A percentile compares a stretch with the other conserved stretches of the same genome.
Conservation (phyloP, 2,113 vertebrate species). For the Brachyistius frenatus region DNA sequence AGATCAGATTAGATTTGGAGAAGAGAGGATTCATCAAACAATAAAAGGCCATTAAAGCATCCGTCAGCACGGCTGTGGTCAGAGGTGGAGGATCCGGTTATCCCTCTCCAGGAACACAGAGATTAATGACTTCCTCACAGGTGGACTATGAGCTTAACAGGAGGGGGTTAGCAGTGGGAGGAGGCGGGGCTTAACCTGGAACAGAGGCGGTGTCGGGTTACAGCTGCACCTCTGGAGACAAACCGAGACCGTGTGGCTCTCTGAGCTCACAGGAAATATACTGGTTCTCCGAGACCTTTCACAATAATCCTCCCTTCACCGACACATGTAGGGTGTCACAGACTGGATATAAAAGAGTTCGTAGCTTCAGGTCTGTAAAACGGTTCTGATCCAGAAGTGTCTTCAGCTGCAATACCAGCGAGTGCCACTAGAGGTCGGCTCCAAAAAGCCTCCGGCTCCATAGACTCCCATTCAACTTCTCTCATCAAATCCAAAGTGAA, state of each 20-base stretch:
- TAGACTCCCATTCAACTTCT: no score
- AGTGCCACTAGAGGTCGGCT: no score
- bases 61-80: slow-evolving; percentile 46
- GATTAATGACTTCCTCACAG: slow-evolving; percentile 81
- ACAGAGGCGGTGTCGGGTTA: slow-evolving; percentile 59
- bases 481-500: no score
- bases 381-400: no score
- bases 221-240: slow-evolving; percentile 66
- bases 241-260: slow-evolving; percentile 54
- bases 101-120: slow-evolving; percentile 51
- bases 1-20: slow-evolving; percentile 28
- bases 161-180: slow-evolving; percentile 5
- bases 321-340: not conserved
- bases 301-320: slow-evolving; percentile 42
- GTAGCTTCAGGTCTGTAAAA: no score
- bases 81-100: slow-evolving; percentile 44
- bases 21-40: slow-evolving; percentile 47
- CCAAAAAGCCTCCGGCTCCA: no score
- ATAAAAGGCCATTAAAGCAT: slow-evolving; percentile 62
- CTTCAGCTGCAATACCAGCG: no score
- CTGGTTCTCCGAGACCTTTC: slow-evolving; percentile 62
- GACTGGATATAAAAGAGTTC: no score
- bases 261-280: slow-evolving; percentile 65
- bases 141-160: slow-evolving; percentile 62
- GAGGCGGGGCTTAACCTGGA: slow-evolving; percentile 56